Base-by-base conservation (phyloP, 2,797 vertebrate species). In the Gobio occitaniae region DNA sequence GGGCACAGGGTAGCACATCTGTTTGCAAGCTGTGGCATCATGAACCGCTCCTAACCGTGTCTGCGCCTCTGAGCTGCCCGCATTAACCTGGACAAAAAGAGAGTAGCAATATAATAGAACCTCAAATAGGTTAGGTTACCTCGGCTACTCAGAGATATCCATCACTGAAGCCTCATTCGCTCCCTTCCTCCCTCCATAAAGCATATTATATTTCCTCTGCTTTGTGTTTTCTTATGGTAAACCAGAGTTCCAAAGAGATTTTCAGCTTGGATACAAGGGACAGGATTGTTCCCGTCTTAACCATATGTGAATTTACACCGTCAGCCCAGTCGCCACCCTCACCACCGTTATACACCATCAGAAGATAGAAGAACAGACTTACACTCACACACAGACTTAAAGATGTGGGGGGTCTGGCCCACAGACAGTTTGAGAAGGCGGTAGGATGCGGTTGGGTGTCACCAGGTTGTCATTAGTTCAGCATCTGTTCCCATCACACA, bases 401-500 rank as follows among this genome's bases (percentile, higher is more conserved):
- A 88, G 61, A 63, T 83, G 80, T 89, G 86, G 83, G 87, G 85
- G 88, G 88, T 90, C 91, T 89, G 80, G 87, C 81, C 80, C 78
- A 84, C 85, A 86, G 76, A 74, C 75, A 72, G 69, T 83, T 80
- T 76, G 94, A 93, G 94, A 71, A 83, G 63, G 83, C 78, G 74
- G 88, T 78, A 89, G 93, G 94, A 94, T 93, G 94, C 92, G 94
- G 94, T 95, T 91, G 94, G 95, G 95, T 92, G 89, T 95, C 96
- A 96, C 95, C 95, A 96, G 95, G 95, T 95, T 96, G 95, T 96
- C 95, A 96, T 96, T 95, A 96, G 94, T 93, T 92, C 93, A 95
- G 94, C 95, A 96, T 95, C 96, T 97, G 96, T 95, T 96, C 95
- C 96, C 96, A 96, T 96, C 94, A 94, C 92, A 95, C 95, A 90